Evolutionary conservation across 2,888 invertebrate genomes (phyloP), one percentile per base, ranked within the genome.

Genomic region (Cabera pusaria): DNA sequence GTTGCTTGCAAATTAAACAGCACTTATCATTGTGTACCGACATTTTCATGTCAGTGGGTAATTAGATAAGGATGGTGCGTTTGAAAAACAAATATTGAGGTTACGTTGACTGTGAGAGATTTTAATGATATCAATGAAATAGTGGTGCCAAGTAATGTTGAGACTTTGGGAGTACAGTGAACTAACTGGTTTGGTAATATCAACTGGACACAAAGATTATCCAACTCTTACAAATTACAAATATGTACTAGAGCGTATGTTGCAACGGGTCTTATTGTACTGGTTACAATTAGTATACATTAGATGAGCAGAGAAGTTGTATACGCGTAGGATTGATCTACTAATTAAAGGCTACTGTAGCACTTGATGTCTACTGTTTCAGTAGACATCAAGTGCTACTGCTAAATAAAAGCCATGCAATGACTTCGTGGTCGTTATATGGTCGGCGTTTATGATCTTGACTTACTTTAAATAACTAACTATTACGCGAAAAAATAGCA

Each of bases 81-180:
- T 63, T 44, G 57, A 72, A 71, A 75, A 67, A 62, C 64, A 65
- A 64, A 65, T 64, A 61, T 67, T 56, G 53, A 49, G 56, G 65
- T 41, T 56, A 46, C 43, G 57, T 59, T 59, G 64, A 56, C 44
- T 53, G 51, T 35, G 38, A 45, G 42, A 50, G 50, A 50, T 56
- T 49, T 40, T 22, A 6, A 25, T 38, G 43, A 54, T 68, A 63
- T 41, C 0, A 16, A 5, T 26, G 9, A 18, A 18, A 7, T 11
- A 28, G 14, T 14, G 11, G 9, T 19, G 6, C 16, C 8, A 18
- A 27, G 27, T 26, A 62, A 53, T 61, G 53, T 61, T 52, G n/a
- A n/a, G n/a, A n/a, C n/a, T n/a, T n/a, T n/a, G 58, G 49, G 57
- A 74, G 78, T 72, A 64, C 77, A 75, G 54, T 79, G 80, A 84